Evolutionary conservation across 2,113 vertebrate species (phyloP), one percentile per base, ranked within the genome.

Genomic region (Corythoichthys haematopterus): DNA sequence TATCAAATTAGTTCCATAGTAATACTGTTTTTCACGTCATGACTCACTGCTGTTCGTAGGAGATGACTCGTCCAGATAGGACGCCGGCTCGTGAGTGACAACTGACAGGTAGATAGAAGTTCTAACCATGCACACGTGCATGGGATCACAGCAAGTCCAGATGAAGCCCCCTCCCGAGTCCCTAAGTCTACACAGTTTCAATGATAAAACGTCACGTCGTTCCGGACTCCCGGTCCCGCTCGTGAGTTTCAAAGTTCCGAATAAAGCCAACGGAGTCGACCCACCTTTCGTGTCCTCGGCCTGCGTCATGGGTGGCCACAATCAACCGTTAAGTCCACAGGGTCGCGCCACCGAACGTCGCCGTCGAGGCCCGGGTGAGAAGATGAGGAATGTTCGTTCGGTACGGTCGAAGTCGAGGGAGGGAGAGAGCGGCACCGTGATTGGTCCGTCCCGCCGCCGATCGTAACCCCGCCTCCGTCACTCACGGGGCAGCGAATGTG

Each of bases 401-500:
- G 20, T 28, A 28, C 14, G 2, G 13, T 66, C 66, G 0, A 64
- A n/a, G 15, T 62, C 43, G 58, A 55, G 50, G 16, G 56, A 50
- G 35, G 37, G 6, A 33, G 66, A 11, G 3, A 43, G 56, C 43
- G 8, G 11, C 46, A 2, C 28, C n/a, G 1, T 45, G 67, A 82
- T 85, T 83, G 83, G 82, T 16, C 15, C 2, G 28, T 1, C 7
- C 0, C 0, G 2, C 68, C 43, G 71, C 60, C 37, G 20, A 4
- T 76, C 80, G 55, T 15, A 45, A 43, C 69, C 66, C 77, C 79
- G 14, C 81, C 80, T 64, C 76, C 79, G 53, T 78, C 64, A 38
- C 86, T 85, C 88, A 88, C 86, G 88, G 89, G 89, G 88, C 86
- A 68, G 69, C 76, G 75, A 88, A 83, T 90, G 88, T 88, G 88